Conservation (phyloP, 1,140 invertebrate genomes). For the Glossosoma conforme region DNA sequence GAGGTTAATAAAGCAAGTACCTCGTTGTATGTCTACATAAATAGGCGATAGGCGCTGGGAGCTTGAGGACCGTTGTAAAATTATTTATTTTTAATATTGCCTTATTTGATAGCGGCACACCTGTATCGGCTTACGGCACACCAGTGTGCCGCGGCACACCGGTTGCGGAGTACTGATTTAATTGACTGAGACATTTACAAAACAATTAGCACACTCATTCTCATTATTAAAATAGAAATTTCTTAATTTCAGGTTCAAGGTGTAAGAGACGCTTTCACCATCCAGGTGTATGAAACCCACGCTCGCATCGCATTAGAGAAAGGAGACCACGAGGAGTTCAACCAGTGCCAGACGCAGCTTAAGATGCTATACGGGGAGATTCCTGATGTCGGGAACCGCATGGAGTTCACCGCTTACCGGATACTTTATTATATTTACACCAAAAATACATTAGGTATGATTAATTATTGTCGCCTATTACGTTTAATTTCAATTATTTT, state of each 20-base stretch:
- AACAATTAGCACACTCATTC: neutral
- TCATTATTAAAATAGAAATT: neutral
- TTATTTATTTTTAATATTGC: no score
- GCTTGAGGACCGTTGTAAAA: no score
- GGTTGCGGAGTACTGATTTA: no score
- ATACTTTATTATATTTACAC: conserved; percentile 98
- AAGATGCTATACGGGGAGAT: conserved; percentile 82
- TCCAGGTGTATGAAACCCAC: conserved; percentile 97
- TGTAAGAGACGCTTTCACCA: conserved; percentile 88
- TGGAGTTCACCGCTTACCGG: conserved; percentile 92
- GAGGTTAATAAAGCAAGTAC: no score
- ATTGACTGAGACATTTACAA: neutral
- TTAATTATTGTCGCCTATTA: no score
- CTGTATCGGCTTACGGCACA: no score
- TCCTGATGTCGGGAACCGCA: conserved; percentile 58
- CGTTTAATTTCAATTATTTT: no score
- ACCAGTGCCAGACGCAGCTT: conserved; percentile 97
- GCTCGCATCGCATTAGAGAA: conserved; percentile 95
- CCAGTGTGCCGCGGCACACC: no score
- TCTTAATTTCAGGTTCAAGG: conserved; percentile 76
- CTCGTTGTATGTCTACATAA: no score
- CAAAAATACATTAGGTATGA: conserved; percentile 89
- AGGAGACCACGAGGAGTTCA: conserved; percentile 97
- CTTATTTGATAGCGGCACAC: no score
- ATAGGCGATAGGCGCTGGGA: no score